Percentiles rank a stretch among this genome's conserved stretches.
phyloP scores from a whole-genome alignment of 2,888 invertebrate species.

The Caenorhabditis plicata region DNA sequence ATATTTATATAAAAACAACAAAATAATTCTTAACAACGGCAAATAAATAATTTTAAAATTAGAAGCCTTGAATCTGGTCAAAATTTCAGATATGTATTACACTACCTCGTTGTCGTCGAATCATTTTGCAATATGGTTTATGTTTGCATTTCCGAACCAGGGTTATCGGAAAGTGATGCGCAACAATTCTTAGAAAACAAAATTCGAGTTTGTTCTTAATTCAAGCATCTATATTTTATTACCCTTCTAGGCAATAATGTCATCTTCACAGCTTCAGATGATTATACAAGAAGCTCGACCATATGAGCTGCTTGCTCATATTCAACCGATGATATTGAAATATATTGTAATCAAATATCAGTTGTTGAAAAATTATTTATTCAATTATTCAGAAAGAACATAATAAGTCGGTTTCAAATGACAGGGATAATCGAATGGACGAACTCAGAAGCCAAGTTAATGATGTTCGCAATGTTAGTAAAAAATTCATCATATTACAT shows the following conservation, averaged over 20 bases:
- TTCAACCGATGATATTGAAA: conserved; percentile 26
- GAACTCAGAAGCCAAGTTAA: conserved; percentile 28
- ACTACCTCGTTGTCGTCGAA: conserved; percentile 30
- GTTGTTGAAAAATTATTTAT: background rate
- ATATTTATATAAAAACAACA: no score
- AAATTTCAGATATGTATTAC: conserved; percentile 24
- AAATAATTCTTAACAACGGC: no score
- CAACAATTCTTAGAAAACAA: conserved; percentile 23
- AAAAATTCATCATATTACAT: no score
- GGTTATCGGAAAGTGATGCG: conserved; percentile 15
- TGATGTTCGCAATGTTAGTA: conserved; percentile 22
- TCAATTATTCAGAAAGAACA: conserved; percentile 17
- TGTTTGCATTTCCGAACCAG: conserved; percentile 25
- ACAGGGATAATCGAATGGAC: conserved; percentile 20
- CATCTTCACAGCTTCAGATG: conserved; percentile 27
- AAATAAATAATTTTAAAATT: no score
- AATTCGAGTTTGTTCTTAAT: conserved; percentile 6
- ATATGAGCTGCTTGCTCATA: conserved; percentile 16
- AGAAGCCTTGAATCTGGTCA: no score
- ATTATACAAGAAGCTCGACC: conserved; percentile 16
- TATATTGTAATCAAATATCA: conserved; percentile 20
- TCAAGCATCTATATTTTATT: background rate
- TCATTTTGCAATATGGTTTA: conserved; percentile 37
- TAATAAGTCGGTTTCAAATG: conserved; percentile 14
- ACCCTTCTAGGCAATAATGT: conserved; percentile 12